Percentiles rank a stretch among this genome's conserved stretches.
phyloP scores from a whole-genome alignment of 2,113 vertebrate species.

The Muntiacus muntjak region DNA sequence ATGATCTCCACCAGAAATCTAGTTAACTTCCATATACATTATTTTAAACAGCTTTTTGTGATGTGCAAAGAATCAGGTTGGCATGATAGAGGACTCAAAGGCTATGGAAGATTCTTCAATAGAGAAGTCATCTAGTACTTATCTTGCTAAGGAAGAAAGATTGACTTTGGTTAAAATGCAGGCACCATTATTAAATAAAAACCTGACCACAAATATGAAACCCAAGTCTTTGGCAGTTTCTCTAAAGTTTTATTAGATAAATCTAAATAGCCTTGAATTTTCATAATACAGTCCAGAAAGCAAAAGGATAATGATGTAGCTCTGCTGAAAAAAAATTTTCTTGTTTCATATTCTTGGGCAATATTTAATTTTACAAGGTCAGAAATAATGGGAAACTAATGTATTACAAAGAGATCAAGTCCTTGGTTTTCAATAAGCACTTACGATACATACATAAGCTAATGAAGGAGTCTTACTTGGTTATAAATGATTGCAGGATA shows the following conservation, averaged over 20 bases:
- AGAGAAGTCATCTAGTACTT: background rate
- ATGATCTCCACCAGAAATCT: background rate
- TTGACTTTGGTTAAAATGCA: background rate
- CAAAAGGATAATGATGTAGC: background rate
- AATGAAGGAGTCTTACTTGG: background rate
- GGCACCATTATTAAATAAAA: constrained; percentile 31
- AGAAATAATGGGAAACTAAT: background rate
- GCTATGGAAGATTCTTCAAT: background rate
- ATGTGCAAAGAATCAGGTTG: background rate
- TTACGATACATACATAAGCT: background rate
- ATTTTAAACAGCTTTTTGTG: constrained; percentile 19
- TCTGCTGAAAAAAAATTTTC: background rate
- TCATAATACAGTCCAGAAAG: background rate
- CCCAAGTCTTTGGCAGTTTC: background rate
- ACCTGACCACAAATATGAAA: background rate
- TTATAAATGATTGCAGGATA: constrained; percentile 53
- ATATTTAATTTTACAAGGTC: background rate
- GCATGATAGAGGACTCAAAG: background rate
- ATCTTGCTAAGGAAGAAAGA: constrained; percentile 4
- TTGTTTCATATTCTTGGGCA: background rate
- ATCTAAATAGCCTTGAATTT: constrained; percentile 13
- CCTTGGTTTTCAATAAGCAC: background rate
- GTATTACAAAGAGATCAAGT: background rate
- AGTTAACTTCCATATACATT: background rate
- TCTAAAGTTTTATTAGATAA: constrained; percentile 8